Base-by-base conservation (phyloP, 2,113 vertebrate species). In the Epinephelus cyanopodus region DNA sequence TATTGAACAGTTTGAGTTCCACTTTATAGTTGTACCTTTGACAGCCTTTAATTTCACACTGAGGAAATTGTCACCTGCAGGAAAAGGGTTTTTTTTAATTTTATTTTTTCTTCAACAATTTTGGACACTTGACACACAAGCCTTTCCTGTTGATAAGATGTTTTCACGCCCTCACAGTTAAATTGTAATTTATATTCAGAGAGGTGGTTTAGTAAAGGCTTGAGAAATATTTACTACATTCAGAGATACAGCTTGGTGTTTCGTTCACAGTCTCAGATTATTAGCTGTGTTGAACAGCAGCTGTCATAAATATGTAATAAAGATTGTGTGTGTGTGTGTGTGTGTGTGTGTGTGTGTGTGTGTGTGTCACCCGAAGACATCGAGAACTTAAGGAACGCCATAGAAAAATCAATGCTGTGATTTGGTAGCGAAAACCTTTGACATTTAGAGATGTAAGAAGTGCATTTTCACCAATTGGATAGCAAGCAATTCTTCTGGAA, bases 41-140 rank as follows among this genome's bases (percentile, higher is more conserved):
- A 78, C 81, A 81, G 69, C 53, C 47, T 86, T 77, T 87, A 74
- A 86, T 89, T 86, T 89, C 74, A 84, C 80, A 78, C 77, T 29
- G 17, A 64, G 62, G 18, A 86, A 84, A 86, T 86, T 82, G 75
- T 82, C 48, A 67, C 75, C 48, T 63, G 45, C 76, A 63, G 73
- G 69, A 39, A 81, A 71, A 4, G 5, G 6, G 3, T 79, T 47
- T 42, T 17, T 19, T 48, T 47, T 50, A 8, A 37, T 2, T 12
- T 77, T 23, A 10, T 50, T 19, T 67, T 75, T 18, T 4, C 13
- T 3, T 25, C 7, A 45, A 57, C 52, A 80, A 42, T 73, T 80
- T 68, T 79, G 53, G 27, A 67, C 53, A 33, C 42, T 77, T 90
- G 21, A 69, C 64, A 53, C 53, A 68, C 0, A 3, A 25, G 21